A percentile compares a stretch with the other conserved stretches of the same genome.
Conservation (phyloP, 1,140 invertebrate genomes). For the Halesus radiatus region DNA sequence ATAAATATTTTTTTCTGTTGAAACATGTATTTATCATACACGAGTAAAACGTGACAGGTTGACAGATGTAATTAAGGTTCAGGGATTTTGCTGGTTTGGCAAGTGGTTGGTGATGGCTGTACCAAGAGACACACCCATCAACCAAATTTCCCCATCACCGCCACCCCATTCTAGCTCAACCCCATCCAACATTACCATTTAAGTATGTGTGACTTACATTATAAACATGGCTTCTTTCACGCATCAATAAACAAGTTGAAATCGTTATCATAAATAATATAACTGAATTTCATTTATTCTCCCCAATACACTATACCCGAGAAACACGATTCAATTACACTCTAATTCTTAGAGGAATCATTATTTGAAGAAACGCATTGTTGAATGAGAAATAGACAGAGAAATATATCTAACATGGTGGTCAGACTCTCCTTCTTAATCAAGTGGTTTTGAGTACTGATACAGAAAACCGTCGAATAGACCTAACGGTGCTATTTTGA, state of each 20-base stretch:
- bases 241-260: constrained; percentile 69
- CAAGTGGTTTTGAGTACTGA: too few relatives aligned
- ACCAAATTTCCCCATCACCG: constrained; percentile 31
- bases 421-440: too few relatives aligned
- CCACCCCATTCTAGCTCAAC: constrained; percentile 5
- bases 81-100: constrained; percentile 3
- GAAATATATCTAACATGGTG: too few relatives aligned
- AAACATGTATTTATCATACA: constrained; percentile 57
- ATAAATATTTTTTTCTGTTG: constrained; percentile 58
- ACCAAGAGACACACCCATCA: constrained; percentile 53
- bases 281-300: neutral
- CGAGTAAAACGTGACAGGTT: constrained; percentile 54
- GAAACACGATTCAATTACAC: too few relatives aligned
- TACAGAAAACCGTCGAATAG: too few relatives aligned
- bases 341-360: too few relatives aligned
- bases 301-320: too few relatives aligned
- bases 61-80: constrained; percentile 54
- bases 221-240: constrained; percentile 67
- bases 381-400: too few relatives aligned
- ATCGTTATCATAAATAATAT: constrained; percentile 62
- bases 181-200: constrained; percentile 50
- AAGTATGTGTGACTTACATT: constrained; percentile 65
- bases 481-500: too few relatives aligned
- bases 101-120: constrained; percentile 26
- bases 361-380: too few relatives aligned